Percentiles rank a stretch among this genome's conserved stretches.
These are phyloP conservation scores for Bagarius yarrelli DNA, from an alignment of 2,113 vertebrate species.

Conservation along the genomic window DNA sequence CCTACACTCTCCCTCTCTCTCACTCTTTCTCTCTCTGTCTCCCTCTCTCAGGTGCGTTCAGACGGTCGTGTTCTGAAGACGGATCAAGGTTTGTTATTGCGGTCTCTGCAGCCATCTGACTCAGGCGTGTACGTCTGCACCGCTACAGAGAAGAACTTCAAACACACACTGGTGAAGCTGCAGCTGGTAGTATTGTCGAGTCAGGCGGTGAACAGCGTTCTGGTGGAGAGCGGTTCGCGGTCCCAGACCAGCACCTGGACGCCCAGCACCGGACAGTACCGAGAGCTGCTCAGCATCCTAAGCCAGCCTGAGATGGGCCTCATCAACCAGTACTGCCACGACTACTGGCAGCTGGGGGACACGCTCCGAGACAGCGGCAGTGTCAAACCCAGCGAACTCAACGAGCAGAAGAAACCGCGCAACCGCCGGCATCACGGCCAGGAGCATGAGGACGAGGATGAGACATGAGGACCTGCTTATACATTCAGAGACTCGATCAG, in stretches of 20 bases:
- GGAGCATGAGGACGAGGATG: conserved; percentile 63
- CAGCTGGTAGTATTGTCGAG: conserved; percentile 86
- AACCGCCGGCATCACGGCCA: conserved; percentile 88
- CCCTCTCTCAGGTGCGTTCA: conserved; percentile 76
- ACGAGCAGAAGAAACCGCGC: conserved; percentile 94
- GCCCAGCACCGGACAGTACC: conserved; percentile 78
- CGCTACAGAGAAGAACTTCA: conserved; percentile 97
- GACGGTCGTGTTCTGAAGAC: conserved; percentile 89
- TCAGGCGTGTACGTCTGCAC: conserved; percentile 92
- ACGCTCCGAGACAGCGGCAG: conserved; percentile 73
- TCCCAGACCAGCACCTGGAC: conserved; percentile 70
- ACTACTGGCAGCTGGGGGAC: conserved; percentile 90
- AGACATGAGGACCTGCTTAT: conserved; percentile 81
- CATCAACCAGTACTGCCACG: conserved; percentile 98
- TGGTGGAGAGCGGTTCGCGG: conserved; percentile 75
- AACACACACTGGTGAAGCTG: conserved; percentile 86
- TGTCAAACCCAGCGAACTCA: conserved; percentile 81
- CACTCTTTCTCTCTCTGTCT: neutral
- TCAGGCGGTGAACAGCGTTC: conserved; percentile 82
- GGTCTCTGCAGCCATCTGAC: conserved; percentile 83
- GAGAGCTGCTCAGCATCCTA: conserved; percentile 94
- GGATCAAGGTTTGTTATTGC: conserved; percentile 88
- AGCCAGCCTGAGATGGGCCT: conserved; percentile 94
- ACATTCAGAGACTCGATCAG: conserved; percentile 22
- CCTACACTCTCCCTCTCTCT: neutral